Evolutionary conservation across 2,113 vertebrate genomes (phyloP), one percentile per base, ranked within the genome.

Genomic region (Melanocharis versteri): DNA sequence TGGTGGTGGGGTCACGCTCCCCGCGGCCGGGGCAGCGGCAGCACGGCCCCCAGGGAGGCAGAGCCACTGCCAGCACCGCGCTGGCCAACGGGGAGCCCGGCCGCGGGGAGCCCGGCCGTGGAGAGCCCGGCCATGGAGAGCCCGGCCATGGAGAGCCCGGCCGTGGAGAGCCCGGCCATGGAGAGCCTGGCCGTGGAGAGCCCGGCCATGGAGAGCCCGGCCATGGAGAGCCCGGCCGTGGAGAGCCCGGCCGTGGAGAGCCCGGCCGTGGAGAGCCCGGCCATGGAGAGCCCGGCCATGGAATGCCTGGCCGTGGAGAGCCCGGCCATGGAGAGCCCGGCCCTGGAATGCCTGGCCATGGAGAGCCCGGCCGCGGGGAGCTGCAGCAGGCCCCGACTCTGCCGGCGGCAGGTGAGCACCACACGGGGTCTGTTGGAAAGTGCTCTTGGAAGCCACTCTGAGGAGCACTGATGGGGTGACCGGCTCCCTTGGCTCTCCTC

Each of bases 31-130:
- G 47, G 50, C 97, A 44, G 42, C 20, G 91, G 37, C 97, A 89
- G 88, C 96, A 72, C 23, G 73, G 40, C 84, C 85, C 65, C 50
- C 77, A 86, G 81, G 96, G 94, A 4, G 96, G 94, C 68, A 97
- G 95, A 72, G 91, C 95, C 11, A 30, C 93, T 4, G 23, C 83
- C 8, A 90, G 83, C 14, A 42, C 65, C n/a, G 94, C 54, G 19
- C 69, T 98, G 64, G 69, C 94, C 17, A 98, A 98, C 0, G 97
- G 98, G 6, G 98, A 97, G 39, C 97, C 94, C 33, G 97, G 96
- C 61, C 13, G 1, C 0, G 45, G 65, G 3, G 33, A 68, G 24
- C 11, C 47, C 2, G 15, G 14, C 19, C 68, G 0, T 0, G 37
- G 51, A 4, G 39, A 56, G 37, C 11, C 18, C 8, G 37, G 17